Evolutionary conservation across 2,888 invertebrate species (phyloP), one percentile per base, ranked within the genome.

Genomic region (Cataglyphis altisquamis): DNA sequence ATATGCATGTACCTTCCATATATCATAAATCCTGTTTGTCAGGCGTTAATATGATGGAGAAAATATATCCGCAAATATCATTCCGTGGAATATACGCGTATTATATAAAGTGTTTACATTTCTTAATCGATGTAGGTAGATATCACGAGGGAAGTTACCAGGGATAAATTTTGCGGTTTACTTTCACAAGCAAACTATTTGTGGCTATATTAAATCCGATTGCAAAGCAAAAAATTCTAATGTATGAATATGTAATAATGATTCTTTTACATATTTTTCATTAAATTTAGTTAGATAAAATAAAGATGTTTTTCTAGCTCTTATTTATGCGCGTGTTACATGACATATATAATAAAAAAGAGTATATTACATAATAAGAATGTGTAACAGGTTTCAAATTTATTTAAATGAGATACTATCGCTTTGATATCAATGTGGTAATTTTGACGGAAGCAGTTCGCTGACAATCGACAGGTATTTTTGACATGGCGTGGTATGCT

Each of bases 401-500:
- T 1, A 1, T 48, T 48, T 48, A 48, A 77, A 60, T 21, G 32
- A 32, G 41, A 39, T 9, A 21, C 60, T 8, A 32, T 2, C 18
- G 12, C 12, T 32, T 68, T 78, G 45, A 12, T 72, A 36, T 8
- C n/a, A 25, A 15, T 25, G 29, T 45, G 57, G 0, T 68, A 60
- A 60, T 57, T 45, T 32, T 8, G 36, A 1, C 32, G 45, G 32
- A 18, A 9, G 25, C 36, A 64, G n/a, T 55, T 52, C 55, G 45
- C 45, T 45, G 72, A 68, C 72, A 48, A 57, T 48, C 67, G 21
- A 39, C 74, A 57, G 57, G 74, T 81, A 85, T 85, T 85, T 85
- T 85, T 64, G 41, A 41, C 68, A 57, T 48, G 25, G 32, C 72
- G 32, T 18, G 70, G 41, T 78, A 70, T 57, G 68, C 83, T 77